Base-by-base conservation (phyloP, 2,888 invertebrate species). In the Callyntrura guangdongensis region DNA sequence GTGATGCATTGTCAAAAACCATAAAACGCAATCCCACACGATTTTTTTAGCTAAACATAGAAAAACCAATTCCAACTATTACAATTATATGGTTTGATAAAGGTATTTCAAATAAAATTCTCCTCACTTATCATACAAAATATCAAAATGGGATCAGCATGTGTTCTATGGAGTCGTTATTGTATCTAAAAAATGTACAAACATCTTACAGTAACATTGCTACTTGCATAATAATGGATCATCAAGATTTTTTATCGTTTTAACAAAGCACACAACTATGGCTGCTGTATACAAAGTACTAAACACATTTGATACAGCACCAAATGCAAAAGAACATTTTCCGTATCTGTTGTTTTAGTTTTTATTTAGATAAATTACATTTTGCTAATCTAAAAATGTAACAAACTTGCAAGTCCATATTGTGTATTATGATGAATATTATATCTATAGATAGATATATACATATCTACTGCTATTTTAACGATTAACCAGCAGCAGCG, bases 171-270 rank as follows among this genome's bases (percentile, higher is more conserved):
- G 53, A 27, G 81, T 61, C 81, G 4, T 61, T 36, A 4, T 14
- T 56, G 53, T 77, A 77, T 77, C 53, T 14, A 64, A 83, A 82
- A 83, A 83, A 47, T 83, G 67, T 83, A 83, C 36, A 36, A 67
- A 67, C 67, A 83, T 64, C 49, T 83, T 67, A 67, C 6, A 83
- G 64, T 67, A 84, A 79, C 53, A 79, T 85, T 56, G 61, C 67
- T 69, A 77, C 49, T 81, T 90, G 90, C 90, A 90, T 90, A 90
- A 77, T 85, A 90, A 90, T 90, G 67, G 74, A 61, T 47, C 79
- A 90, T 85, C 83, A 59, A 77, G 36, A 81, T 79, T 56, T 79
- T 86, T 86, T 74, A 74, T 47, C 47, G 47, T 20, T 86, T 27
- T 17, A 47, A 59, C 77, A 86, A 36, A 12, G 22, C 25, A 53